A percentile compares a stretch with the other conserved stretches of the same genome.
Conservation (phyloP, 2,113 vertebrate genomes). For the Lota lota region DNA sequence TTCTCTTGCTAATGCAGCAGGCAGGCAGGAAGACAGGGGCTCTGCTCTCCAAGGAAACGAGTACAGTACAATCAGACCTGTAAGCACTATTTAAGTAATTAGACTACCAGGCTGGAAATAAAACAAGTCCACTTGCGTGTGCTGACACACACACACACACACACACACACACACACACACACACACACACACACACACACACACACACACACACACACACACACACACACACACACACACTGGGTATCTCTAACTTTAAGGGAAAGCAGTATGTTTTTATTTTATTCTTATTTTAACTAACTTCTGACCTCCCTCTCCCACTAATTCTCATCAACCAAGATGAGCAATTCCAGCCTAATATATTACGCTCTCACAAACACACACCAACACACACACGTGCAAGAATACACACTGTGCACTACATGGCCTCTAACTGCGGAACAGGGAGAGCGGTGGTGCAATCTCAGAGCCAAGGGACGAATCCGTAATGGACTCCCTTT, state of each 20-base stretch:
- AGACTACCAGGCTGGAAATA: conserved; percentile 56
- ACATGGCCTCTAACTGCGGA: conserved; percentile 35
- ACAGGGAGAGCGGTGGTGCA: conserved; percentile 35
- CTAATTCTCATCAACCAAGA: conserved; percentile 45
- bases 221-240: not conserved
- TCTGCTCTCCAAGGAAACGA: conserved; percentile 52
- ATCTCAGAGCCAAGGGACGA: conserved; percentile 13
- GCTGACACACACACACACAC: not conserved
- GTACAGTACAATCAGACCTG: conserved; percentile 65
- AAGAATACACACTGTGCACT: conserved; percentile 33
- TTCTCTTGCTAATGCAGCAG: conserved; percentile 66
- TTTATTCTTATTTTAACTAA: too few relatives aligned
- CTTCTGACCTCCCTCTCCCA: conserved; percentile 22
- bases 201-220: not conserved
- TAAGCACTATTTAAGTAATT: conserved; percentile 75
- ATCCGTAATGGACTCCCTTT: not conserved
- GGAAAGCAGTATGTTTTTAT: too few relatives aligned
- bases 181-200: not conserved
- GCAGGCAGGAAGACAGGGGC: conserved; percentile 54
- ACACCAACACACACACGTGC: too few relatives aligned
- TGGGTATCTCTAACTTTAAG: too few relatives aligned
- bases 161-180: not conserved
- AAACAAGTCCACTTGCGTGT: not conserved
- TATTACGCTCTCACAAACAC: too few relatives aligned
- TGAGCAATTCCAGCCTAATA: conserved; percentile 35